phyloP scores from a whole-genome alignment of 2,888 invertebrate species.

The Macaria notata region DNA sequence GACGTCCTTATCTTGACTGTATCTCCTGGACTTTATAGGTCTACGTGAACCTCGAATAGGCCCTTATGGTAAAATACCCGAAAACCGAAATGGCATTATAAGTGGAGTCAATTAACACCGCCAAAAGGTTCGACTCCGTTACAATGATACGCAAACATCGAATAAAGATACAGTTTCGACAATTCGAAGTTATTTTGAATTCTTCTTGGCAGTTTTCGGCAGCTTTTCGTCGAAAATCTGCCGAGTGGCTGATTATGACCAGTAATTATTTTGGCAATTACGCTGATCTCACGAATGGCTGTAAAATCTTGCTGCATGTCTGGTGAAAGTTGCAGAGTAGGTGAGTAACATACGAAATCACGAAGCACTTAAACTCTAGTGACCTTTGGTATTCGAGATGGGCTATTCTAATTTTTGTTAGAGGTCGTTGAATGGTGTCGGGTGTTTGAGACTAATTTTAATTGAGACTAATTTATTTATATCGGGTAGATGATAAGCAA shows the following conservation, averaged over 20 bases:
- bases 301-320: constrained; percentile 23
- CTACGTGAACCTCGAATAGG: too few species aligned
- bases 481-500: too few species aligned
- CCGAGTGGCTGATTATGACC: constrained; percentile 29
- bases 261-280: constrained; percentile 43
- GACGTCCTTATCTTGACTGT: too few species aligned
- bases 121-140: constrained; percentile 10
- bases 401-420: constrained; percentile 30
- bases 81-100: constrained; percentile 1
- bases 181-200: constrained; percentile 9
- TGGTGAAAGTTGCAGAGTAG: constrained; percentile 63
- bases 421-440: constrained; percentile 27
- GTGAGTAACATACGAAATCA: constrained; percentile 24
- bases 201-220: constrained; percentile 15
- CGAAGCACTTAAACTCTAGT: constrained; percentile 52
- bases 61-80: neutral
- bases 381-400: constrained; percentile 57
- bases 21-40: too few species aligned
- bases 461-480: too few species aligned
- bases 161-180: constrained; percentile 11
- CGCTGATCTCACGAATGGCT: constrained; percentile 39
- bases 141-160: constrained; percentile 10
- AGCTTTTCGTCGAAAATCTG: constrained; percentile 33
- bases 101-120: neutral
- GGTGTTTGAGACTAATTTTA: too few species aligned